phyloP scores from a whole-genome alignment of 1,140 invertebrate species.

The Drosophila lini region DNA sequence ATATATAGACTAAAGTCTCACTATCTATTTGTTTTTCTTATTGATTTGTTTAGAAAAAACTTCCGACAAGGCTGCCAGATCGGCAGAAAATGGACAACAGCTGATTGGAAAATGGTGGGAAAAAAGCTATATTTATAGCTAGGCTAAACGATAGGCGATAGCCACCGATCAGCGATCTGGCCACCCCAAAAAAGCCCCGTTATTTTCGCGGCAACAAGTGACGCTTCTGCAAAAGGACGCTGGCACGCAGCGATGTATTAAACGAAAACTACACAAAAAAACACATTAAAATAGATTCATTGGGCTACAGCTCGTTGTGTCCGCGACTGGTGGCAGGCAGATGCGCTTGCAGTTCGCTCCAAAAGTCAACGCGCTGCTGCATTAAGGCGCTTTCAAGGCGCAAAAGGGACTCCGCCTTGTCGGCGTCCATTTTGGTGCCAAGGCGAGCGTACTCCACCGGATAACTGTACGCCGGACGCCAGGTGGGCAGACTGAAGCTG shows the following conservation, averaged over 20 bases:
- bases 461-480: conserved; percentile 84
- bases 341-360: conserved; percentile 65
- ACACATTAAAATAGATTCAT: conserved; percentile 41
- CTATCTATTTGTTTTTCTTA: neutral
- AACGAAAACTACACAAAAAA: neutral
- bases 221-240: neutral
- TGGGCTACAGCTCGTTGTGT: conserved; percentile 32
- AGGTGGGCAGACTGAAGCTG: conserved; percentile 75
- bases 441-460: conserved; percentile 85
- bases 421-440: conserved; percentile 65
- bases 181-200: conserved; percentile 4
- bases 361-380: conserved; percentile 72
- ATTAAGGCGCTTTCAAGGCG: conserved; percentile 58
- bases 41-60: conserved; percentile 21
- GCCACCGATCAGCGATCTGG: neutral
- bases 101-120: too few relatives aligned
- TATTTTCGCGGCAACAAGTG: conserved; percentile 4
- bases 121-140: neutral
- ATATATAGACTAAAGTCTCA: neutral
- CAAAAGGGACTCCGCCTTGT: conserved; percentile 29
- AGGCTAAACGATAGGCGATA: neutral
- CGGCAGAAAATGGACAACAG: too few relatives aligned
- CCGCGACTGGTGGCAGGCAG: conserved; percentile 52
- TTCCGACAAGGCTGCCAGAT: conserved; percentile 7
- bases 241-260: neutral